Base-by-base conservation (phyloP, 2,113 vertebrate genomes). In the Diadophis punctatus region DNA sequence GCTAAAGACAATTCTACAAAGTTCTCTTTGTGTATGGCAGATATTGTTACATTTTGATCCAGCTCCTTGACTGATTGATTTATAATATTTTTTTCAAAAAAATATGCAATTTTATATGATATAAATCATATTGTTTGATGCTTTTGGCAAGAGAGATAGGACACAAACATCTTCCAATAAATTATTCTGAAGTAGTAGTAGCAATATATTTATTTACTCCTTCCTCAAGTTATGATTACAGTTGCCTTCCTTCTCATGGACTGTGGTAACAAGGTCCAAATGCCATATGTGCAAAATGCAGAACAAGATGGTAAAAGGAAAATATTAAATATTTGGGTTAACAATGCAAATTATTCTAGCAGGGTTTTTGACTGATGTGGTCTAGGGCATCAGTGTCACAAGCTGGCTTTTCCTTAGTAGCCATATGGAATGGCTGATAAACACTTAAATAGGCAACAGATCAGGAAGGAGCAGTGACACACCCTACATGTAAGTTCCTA, bases 381-480 rank as follows among this genome's bases (percentile, higher is more conserved):
- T 85, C 87, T 86, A 85, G 43, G 52, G 52, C 39, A 52, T 84
- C 91, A 84, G 48, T 30, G 74, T 85, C 39, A 89, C 27, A 68
- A 89, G 53, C 10, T 90, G 43, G 20, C 34, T 58, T 80, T 80
- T 92, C 49, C 88, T n/a, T 60, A 30, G 16, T 20, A 85, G 68
- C 46, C n/a, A n/a, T 85, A 58, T 55, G 43, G 12, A 86, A 86
- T 51, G 27, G 87, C 30, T 39, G 43, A 86, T 92, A 90, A 92
- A 48, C 53, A 51, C 27, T 51, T 52, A 68, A 84, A 4, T 11
- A 48, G 89, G 49, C 43, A 90, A 86, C 20, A 23, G 43, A 25
- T 90, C 30, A 92, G 87, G 92, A 92, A 92, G 53, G 43, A 89
- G 88, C 88, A 86, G 8, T 60, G 74, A 8, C 52, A 74, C 49